Percentiles rank a stretch among this genome's conserved stretches.
Evolutionary conservation across 2,797 vertebrate species (phyloP).

Genomic region (Remorina albescens): DNA sequence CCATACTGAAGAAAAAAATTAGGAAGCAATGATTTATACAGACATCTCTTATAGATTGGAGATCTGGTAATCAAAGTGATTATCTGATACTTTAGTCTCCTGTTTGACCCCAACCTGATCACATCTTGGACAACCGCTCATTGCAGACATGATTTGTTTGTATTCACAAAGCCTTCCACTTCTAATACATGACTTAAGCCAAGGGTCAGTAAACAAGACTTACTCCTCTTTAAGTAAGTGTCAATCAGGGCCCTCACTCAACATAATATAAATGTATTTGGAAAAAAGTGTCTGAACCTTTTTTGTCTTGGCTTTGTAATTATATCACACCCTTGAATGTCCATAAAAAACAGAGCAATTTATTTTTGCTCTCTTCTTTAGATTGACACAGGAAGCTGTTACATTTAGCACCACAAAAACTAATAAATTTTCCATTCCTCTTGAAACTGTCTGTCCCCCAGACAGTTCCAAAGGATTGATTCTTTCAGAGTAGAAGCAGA

Average conservation of each 20-base stretch:
- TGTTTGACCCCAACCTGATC: neutral
- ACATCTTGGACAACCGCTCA: neutral
- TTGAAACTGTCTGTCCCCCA: neutral
- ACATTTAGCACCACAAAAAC: neutral
- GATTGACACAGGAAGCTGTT: neutral
- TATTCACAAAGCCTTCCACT: neutral
- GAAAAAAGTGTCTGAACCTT: neutral
- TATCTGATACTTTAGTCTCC: neutral
- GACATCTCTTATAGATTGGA: neutral
- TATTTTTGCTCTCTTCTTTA: neutral
- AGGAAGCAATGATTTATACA: neutral
- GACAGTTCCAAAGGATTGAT: neutral
- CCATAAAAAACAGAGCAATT: neutral
- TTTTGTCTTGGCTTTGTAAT: neutral
- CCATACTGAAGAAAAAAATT: slow-evolving; percentile 86
- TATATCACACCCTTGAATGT: neutral
- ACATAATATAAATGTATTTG: neutral
- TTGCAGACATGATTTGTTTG: neutral
- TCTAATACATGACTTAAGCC: too few species aligned
- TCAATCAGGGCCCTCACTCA: neutral
- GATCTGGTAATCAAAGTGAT: neutral
- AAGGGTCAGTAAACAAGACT: neutral
- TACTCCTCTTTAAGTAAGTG: too few species aligned
- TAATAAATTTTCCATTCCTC: neutral
- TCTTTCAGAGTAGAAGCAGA: neutral